Conservation (phyloP, 2,888 invertebrate species). For the Pristionchus maxplancki region DNA sequence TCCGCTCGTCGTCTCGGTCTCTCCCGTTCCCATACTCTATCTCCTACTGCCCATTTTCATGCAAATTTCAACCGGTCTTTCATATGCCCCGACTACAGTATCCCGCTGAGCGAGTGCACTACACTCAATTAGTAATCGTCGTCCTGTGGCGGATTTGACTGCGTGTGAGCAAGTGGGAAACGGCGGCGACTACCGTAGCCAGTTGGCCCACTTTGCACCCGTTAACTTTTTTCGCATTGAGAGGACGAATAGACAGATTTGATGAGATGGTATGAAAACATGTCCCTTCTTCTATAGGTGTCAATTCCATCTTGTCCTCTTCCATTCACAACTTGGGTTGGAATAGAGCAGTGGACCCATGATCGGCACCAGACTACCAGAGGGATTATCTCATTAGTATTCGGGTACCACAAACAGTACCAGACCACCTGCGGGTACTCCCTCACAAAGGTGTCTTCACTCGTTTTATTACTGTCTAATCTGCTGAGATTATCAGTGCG, state of each 20-base stretch:
- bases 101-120: constrained; percentile 39
- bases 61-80: constrained; percentile 43
- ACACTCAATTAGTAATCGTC: constrained; percentile 41
- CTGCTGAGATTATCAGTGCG: constrained; percentile 29
- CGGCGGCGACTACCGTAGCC: constrained; percentile 2
- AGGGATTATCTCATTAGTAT: background rate
- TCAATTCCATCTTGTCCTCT: constrained; percentile 7
- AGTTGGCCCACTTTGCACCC: constrained; percentile 16
- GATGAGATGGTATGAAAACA: constrained; percentile 34
- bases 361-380: background rate
- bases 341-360: background rate
- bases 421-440: background rate
- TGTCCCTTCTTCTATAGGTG: constrained; percentile 16
- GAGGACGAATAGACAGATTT: constrained; percentile 19
- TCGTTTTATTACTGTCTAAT: background rate
- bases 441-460: background rate
- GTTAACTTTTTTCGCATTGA: constrained; percentile 37
- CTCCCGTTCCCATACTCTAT: constrained; percentile 18
- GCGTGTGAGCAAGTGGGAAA: background rate
- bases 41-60: constrained; percentile 40
- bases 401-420: background rate
- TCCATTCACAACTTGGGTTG: background rate
- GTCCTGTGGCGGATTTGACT: constrained; percentile 15
- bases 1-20: constrained; percentile 27
- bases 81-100: constrained; percentile 45